Evolutionary conservation across 2,113 vertebrate species (phyloP).

Genomic region (Clupea harengus): DNA sequence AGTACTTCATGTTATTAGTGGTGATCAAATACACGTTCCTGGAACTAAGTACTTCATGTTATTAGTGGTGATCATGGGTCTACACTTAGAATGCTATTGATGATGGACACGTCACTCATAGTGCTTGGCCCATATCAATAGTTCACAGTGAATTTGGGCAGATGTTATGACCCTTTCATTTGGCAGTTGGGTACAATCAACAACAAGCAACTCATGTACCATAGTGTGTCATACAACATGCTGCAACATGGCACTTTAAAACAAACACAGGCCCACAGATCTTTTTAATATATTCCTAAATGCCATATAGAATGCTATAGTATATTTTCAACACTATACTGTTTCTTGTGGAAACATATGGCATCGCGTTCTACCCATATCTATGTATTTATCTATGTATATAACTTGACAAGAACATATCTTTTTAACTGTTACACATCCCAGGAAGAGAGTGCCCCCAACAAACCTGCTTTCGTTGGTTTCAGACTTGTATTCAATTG

Average conservation of each 20-base stretch:
- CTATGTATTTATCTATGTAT: not conserved
- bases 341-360: not conserved
- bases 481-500: conserved; percentile 98
- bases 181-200: conserved; percentile 8
- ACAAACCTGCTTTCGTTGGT: conserved; percentile 97
- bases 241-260: not conserved
- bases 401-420: not conserved
- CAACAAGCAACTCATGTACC: not conserved
- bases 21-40: conserved; percentile 50
- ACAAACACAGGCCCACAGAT: not conserved
- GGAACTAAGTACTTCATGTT: conserved; percentile 62
- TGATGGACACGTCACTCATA: conserved; percentile 47
- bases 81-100: conserved; percentile 47
- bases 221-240: not conserved
- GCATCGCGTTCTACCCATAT: not conserved
- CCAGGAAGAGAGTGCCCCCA: conserved; percentile 24
- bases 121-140: conserved; percentile 50
- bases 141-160: conserved; percentile 46
- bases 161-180: conserved; percentile 43
- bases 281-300: not conserved
- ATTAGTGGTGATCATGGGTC: conserved; percentile 49
- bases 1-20: conserved; percentile 61
- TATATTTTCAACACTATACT: not conserved
- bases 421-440: not conserved
- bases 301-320: not conserved